Percentiles rank a stretch among this genome's conserved stretches.
Evolutionary conservation across 2,888 invertebrate species (phyloP).

Genomic region (Beris morrisii): DNA sequence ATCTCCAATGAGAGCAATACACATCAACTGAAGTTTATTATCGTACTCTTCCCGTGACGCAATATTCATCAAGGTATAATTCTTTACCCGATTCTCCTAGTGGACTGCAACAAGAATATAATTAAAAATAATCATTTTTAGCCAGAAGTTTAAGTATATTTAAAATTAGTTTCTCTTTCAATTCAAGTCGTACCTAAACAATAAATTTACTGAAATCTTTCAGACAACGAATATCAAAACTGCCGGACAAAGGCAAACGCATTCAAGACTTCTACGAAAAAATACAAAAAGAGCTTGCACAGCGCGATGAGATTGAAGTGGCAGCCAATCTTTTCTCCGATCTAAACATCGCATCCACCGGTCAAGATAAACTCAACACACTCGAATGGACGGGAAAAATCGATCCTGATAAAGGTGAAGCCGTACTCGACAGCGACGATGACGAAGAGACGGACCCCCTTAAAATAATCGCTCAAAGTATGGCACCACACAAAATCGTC

Average conservation of each 20-base stretch:
- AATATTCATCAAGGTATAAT: too few species aligned
- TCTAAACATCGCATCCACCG: conserved; percentile 50
- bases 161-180: too few species aligned
- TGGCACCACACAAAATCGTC: conserved; percentile 49
- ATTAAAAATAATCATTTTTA: too few species aligned
- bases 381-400: conserved; percentile 50
- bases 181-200: too few species aligned
- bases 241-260: conserved; percentile 54
- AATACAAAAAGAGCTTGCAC: conserved; percentile 47
- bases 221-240: conserved; percentile 38
- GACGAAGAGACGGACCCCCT: conserved; percentile 51
- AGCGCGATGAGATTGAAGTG: conserved; percentile 48
- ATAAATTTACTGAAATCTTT: not conserved
- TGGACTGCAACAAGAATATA: too few species aligned
- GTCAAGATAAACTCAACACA: conserved; percentile 45
- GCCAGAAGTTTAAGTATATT: too few species aligned
- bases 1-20: too few species aligned
- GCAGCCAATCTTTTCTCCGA: conserved; percentile 50
- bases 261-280: conserved; percentile 49
- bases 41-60: too few species aligned
- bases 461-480: conserved; percentile 50
- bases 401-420: conserved; percentile 39
- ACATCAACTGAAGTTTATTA: too few species aligned
- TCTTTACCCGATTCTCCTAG: too few species aligned
- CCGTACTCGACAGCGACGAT: conserved; percentile 51